Evolutionary conservation across 2,797 vertebrate genomes (phyloP).

Genomic region (Emys orbicularis): DNA sequence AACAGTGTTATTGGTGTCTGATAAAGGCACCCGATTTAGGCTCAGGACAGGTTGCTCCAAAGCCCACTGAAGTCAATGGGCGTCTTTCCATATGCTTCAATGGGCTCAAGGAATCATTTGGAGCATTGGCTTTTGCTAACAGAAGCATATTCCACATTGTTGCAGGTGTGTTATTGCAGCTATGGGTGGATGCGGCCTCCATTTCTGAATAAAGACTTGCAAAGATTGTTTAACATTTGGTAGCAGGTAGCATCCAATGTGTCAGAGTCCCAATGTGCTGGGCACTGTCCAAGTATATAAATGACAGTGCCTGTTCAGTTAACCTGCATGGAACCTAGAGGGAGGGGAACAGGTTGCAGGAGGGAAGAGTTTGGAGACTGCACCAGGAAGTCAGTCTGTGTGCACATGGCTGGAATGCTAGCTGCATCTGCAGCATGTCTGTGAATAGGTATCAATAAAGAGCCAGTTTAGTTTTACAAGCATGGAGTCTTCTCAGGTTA

Average conservation of each 20-base stretch:
- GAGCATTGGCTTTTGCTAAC: neutral
- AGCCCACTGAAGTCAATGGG: neutral
- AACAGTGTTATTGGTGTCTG: neutral
- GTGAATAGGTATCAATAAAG: neutral
- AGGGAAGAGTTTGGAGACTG: neutral
- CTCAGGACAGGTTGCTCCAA: neutral
- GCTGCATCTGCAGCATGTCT: neutral
- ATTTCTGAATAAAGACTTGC: neutral
- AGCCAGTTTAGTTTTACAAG: neutral
- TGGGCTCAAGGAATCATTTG: neutral
- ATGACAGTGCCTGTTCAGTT: neutral
- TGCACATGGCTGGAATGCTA: neutral
- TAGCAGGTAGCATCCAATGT: neutral
- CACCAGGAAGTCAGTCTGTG: neutral
- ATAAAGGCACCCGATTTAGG: neutral
- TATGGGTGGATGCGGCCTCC: neutral
- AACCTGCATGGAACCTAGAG: neutral
- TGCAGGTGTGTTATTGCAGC: neutral
- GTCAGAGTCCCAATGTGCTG: accelerated
- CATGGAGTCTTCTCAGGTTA: too few relatives aligned
- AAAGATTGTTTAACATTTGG: neutral
- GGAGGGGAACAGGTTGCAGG: neutral
- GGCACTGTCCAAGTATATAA: neutral
- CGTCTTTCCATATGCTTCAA: neutral
- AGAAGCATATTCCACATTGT: neutral